phyloP scores from a whole-genome alignment of 2,113 vertebrate species.

The Varanus komodoensis region DNA sequence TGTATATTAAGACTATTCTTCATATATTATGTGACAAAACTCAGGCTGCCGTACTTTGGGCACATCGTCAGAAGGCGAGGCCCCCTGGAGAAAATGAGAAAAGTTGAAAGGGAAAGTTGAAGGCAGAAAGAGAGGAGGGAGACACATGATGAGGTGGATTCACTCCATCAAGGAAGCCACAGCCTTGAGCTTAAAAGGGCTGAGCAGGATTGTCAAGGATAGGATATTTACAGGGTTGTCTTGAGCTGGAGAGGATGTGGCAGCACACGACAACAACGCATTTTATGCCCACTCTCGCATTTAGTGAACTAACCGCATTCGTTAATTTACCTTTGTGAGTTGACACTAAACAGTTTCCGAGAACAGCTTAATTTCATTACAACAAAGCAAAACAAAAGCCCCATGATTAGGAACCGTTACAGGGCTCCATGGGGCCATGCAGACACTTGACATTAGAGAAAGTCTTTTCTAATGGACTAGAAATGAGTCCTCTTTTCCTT shows the following conservation, averaged over 20 bases:
- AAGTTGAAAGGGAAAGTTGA: no score
- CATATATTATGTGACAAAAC: neutral
- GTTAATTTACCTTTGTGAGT: neutral
- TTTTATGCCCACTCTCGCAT: neutral
- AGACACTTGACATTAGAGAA: neutral
- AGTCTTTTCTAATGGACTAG: neutral
- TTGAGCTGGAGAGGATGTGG: no score
- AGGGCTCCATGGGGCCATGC: neutral
- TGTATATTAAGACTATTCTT: neutral
- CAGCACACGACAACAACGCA: neutral
- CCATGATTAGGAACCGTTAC: neutral
- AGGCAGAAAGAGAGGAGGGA: no score
- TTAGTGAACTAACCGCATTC: neutral
- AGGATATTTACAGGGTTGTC: no score
- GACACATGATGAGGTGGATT: no score
- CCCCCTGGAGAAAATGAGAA: no score
- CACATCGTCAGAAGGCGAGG: no score
- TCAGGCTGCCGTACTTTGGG: no score
- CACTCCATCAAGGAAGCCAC: no score
- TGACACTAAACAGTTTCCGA: neutral
- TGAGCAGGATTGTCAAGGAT: no score
- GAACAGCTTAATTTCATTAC: neutral
- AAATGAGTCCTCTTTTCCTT: slow-evolving; percentile 18
- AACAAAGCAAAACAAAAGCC: neutral
- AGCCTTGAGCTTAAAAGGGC: no score